These are phyloP conservation scores for Epistrophella euchroma DNA, from an alignment of 2,888 invertebrate species.

Conservation along the genomic window DNA sequence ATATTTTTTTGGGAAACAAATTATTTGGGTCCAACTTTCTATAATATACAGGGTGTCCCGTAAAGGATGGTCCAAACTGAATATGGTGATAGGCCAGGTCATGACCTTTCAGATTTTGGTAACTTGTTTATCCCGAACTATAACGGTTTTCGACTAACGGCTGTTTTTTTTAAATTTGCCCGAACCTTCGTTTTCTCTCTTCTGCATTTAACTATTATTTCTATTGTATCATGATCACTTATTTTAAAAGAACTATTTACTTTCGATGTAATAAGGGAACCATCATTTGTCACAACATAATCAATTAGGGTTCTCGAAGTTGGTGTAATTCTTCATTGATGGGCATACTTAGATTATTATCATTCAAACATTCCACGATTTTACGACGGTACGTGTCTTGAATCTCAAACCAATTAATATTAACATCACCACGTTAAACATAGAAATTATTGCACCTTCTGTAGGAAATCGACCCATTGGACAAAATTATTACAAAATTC, in stretches of 20 bases:
- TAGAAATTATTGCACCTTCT: slow-evolving; percentile 11
- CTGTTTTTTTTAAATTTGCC: too few relatives aligned
- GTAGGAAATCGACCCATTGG: background rate
- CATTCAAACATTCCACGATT: background rate
- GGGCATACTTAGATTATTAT: background rate
- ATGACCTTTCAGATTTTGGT: too few relatives aligned
- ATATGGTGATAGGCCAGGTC: too few relatives aligned
- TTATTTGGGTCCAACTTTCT: too few relatives aligned
- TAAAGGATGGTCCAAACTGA: too few relatives aligned
- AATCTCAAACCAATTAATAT: background rate
- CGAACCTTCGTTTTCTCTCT: background rate
- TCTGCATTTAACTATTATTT: background rate
- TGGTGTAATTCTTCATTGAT: background rate
- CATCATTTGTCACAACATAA: background rate
- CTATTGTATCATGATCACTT: slow-evolving; percentile 1
- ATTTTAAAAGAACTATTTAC: background rate
- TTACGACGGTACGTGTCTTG: background rate
- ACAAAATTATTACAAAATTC: background rate
- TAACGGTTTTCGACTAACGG: too few relatives aligned
- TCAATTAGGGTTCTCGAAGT: background rate
- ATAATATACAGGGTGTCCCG: too few relatives aligned
- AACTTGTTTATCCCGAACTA: too few relatives aligned
- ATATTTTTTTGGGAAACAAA: too few relatives aligned
- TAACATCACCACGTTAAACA: background rate
- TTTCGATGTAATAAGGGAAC: background rate